Evolutionary conservation across 2,888 invertebrate species (phyloP), one percentile per base, ranked within the genome.

Genomic region (Leptopterna dolabrata): DNA sequence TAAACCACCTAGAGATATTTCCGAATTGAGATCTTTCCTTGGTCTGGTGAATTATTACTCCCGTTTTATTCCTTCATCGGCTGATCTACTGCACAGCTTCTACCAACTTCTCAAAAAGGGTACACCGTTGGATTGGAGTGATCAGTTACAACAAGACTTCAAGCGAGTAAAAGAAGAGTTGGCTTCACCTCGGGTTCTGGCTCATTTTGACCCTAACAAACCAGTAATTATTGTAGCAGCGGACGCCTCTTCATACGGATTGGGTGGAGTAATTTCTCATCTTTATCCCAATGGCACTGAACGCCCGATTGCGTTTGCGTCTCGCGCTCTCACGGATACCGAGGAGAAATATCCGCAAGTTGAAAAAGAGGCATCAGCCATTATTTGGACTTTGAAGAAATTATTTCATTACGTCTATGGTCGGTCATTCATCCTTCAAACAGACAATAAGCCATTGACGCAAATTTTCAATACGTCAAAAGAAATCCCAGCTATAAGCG

Each of bases 261-360:
- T 91, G 47, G 91, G 91, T 16, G 90, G 91, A 16, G 91, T 92
- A 2, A 88, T 91, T 76, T 90, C 90, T 14, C 90, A 91, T 83
- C 90, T 89, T 63, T 89, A 90, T 82, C 89, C 89, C 76, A 90
- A 91, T 89, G 91, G 91, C 13, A 88, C 89, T 27, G 91, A 92
- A 88, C 87, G 90, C 89, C 91, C 91, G 0, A 91, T 92, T 73
- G 91, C 91, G 3, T 92, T 91, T 89, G 91, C 91, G 0, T 91
- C 91, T 41, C 89, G 90, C 88, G 90, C 90, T 0, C 88, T 92
- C 19, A 90, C 90, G 16, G 89, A 89, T 81, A 89, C 91, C 9
- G 92, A 92, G 89, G 88, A 88, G 41, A 90, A 90, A n/a, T 92
- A 92, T 89, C 90, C 91, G 24, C 91, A 91, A 89, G 89, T 91